Evolutionary conservation across 2,888 invertebrate species (phyloP), one percentile per base, ranked within the genome.

Genomic region (Lucinisca nassula): DNA sequence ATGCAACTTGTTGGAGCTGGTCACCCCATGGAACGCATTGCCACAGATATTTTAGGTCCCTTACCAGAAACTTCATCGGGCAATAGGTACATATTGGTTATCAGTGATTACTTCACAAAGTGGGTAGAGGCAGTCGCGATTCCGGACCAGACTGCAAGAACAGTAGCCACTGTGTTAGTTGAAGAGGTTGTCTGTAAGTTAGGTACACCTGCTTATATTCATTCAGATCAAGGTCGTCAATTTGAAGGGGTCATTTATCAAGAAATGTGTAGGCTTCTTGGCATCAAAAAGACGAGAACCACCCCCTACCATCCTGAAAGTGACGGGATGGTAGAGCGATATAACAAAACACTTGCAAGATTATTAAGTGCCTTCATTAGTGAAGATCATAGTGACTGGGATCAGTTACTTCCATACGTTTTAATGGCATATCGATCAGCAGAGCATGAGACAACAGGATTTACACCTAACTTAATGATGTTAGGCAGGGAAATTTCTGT

Each of bases 371-470:
- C 79, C 37, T 89, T 80, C 51, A 61, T 91, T 8, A 61, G 73
- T 4, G 76, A 81, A 30, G 76, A 88, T 70, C 84, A 90, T 38
- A 80, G 35, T 1, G 84, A 90, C 49, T 90, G 90, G 90, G 88
- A 91, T 61, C 61, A 70, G 55, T 78, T 79, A 40, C 75, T 89
- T 12, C 84, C 81, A 32, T 87, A 51, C 24, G 17, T 88, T 0
- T 58, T 84, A n/a, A 61, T 84, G 38, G 84, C 89, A 0, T 87
- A 89, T 40, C 73, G 83, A 4, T 79, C 55, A 12, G 75, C 86
- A 10, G 37, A 70, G 0, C 91, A 90, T 73, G 84, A 87, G 45
- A 79, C 79, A 35, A 91, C 91, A n/a, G n/a, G n/a, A n/a, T n/a
- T n/a, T n/a, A n/a, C n/a, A n/a, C n/a, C n/a, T n/a, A n/a, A n/a